A percentile compares a stretch with the other conserved stretches of the same genome.
Conservation (phyloP, 2,888 invertebrate genomes). For the Aradus depressus region DNA sequence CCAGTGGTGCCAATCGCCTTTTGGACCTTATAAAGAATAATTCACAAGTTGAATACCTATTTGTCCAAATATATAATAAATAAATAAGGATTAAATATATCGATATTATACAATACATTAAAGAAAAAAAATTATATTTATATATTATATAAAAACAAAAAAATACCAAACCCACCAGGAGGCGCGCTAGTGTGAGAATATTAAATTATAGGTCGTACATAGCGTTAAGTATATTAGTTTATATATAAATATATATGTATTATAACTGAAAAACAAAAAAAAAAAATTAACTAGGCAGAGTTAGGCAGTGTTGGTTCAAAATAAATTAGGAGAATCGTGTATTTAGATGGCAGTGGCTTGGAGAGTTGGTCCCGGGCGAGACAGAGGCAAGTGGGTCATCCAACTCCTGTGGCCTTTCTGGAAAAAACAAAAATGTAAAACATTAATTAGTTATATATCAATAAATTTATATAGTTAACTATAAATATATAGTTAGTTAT, state of each 20-base stretch:
- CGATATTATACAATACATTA: constrained; percentile 7
- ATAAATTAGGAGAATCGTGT: background rate
- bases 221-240: constrained; percentile 5
- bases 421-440: constrained; percentile 14
- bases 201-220: no score
- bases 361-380: constrained; percentile 17
- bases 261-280: constrained; percentile 5
- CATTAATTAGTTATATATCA: background rate
- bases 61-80: background rate
- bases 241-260: constrained; percentile 9
- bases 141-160: no score
- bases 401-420: constrained; percentile 26
- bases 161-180: constrained; percentile 1
- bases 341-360: constrained; percentile 12
- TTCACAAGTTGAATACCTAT: background rate
- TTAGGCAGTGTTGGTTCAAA: constrained; percentile 26
- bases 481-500: background rate
- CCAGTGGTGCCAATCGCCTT: constrained; percentile 7
- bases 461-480: background rate
- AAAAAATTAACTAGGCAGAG: constrained; percentile 23
- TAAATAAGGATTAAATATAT: background rate
- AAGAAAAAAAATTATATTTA: constrained; percentile 14
- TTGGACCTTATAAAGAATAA: constrained; percentile 1
- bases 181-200: constrained; percentile 5
- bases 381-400: constrained; percentile 27